Base-by-base conservation (phyloP, 1,140 invertebrate genomes). In the Cyrtorhinus lividipennis region DNA sequence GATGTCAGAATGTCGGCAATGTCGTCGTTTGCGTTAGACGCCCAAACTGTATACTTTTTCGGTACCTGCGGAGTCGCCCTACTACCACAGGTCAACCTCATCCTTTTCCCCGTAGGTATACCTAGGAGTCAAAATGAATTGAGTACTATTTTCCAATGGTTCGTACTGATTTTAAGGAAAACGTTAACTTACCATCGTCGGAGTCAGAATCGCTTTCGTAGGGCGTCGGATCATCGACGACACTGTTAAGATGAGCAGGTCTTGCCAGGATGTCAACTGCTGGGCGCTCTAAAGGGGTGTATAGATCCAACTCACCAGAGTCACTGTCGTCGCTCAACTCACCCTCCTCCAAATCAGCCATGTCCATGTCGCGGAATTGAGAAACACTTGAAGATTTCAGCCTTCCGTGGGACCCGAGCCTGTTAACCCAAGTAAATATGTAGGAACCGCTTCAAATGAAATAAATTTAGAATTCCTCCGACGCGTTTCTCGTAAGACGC, bases 11-110 rank as follows among this genome's bases (percentile, higher is more conserved):
- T 44, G 56, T 63, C 62, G 22, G 62, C 46, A 24, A 63, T 30
- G 20, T 59, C 27, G 23, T 63, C 62, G 56, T 63, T 63, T 0
- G 62, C 23, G 59, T 59, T 30, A 44, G 56, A 57, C 24, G 24
- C 27, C 62, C 62, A 63, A 10, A 63, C 38, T 15, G 13, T 23
- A 22, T 63, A 63, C 26, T 59, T 63, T 30, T 63, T 63, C 18
- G 48, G 48, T 13, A 53, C 20, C 38, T 63, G n/a, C 15, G 24
- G 12, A 24, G 56, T 56, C 12, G 13, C 10, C n/a, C n/a, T n/a
- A n/a, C n/a, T n/a, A 3, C 18, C 8, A 25, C 15, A 20, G 23
- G 15, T 62, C 10, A 62, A 12, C 46, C 56, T 58, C 38, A 30
- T 23, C 5, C 56, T 38, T 59, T 63, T 63, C 13, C 56, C 56